Evolutionary conservation across 2,888 invertebrate genomes (phyloP).

Genomic region (Polydesmus complanatus): DNA sequence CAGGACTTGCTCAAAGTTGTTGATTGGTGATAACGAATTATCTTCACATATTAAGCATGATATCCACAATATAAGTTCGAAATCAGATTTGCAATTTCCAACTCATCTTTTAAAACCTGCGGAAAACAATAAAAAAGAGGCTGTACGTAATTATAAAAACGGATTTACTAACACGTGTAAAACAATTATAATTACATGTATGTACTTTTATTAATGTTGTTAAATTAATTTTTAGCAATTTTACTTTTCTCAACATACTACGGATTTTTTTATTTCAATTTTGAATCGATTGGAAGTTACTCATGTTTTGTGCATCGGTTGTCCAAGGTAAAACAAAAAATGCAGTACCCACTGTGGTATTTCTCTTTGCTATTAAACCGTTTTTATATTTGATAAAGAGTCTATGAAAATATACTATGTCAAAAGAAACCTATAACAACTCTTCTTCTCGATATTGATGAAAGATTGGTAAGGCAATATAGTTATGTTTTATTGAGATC

Average conservation of each 20-base stretch:
- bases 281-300: conserved; percentile 24
- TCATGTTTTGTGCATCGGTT: conserved; percentile 65
- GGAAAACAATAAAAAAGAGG: conserved; percentile 62
- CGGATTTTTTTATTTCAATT: conserved; percentile 43
- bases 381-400: too few species aligned
- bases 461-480: conserved; percentile 43
- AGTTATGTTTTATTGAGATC: background rate
- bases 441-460: conserved; percentile 67
- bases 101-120: conserved; percentile 47
- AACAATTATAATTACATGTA: too few species aligned
- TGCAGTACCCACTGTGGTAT: too few species aligned
- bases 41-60: conserved; percentile 25
- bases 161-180: background rate
- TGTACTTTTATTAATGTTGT: background rate
- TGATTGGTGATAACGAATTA: conserved; percentile 23
- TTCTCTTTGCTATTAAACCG: too few species aligned
- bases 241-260: conserved; percentile 57
- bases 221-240: conserved; percentile 43
- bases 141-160: conserved; percentile 29
- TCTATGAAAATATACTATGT: too few species aligned
- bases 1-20: conserved; percentile 27
- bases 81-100: conserved; percentile 25
- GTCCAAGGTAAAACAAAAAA: conserved; percentile 51
- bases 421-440: too few species aligned
- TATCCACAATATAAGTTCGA: conserved; percentile 21